A percentile compares a stretch with the other conserved stretches of the same genome.
Conservation (phyloP, 2,888 invertebrate genomes). For the Cybosia mesomella region DNA sequence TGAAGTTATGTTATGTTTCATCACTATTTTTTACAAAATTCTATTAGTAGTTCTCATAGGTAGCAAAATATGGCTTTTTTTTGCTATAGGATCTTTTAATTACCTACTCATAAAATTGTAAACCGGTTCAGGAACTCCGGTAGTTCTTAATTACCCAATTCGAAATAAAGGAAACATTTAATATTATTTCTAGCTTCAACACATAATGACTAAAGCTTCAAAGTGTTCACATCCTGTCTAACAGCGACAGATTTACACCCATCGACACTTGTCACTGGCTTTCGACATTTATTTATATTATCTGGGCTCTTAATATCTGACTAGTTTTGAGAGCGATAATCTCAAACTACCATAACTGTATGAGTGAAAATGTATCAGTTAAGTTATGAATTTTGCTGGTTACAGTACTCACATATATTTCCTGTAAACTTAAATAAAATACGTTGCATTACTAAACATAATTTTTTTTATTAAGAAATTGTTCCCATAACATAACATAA, state of each 20-base stretch:
- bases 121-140: background rate
- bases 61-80: background rate
- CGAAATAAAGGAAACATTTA: slow-evolving; percentile 32
- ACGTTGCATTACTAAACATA: background rate
- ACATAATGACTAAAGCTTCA: slow-evolving; percentile 22
- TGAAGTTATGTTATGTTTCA: no score
- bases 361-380: background rate
- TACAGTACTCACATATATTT: background rate
- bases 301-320: slow-evolving; percentile 15
- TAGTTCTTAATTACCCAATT: background rate
- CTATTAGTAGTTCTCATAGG: background rate
- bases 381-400: background rate
- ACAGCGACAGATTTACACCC: slow-evolving; percentile 43
- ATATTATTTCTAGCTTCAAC: slow-evolving; percentile 17
- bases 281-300: slow-evolving; percentile 20
- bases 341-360: background rate
- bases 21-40: background rate
- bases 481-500: no score
- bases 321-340: slow-evolving; percentile 5
- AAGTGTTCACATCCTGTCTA: slow-evolving; percentile 42
- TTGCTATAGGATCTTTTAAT: background rate
- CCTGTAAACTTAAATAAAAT: background rate
- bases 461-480: background rate
- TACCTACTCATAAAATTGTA: background rate
- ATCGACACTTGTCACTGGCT: slow-evolving; percentile 28